phyloP scores from a whole-genome alignment of 1,140 invertebrate genomes.

The Papilio polyxenes region DNA sequence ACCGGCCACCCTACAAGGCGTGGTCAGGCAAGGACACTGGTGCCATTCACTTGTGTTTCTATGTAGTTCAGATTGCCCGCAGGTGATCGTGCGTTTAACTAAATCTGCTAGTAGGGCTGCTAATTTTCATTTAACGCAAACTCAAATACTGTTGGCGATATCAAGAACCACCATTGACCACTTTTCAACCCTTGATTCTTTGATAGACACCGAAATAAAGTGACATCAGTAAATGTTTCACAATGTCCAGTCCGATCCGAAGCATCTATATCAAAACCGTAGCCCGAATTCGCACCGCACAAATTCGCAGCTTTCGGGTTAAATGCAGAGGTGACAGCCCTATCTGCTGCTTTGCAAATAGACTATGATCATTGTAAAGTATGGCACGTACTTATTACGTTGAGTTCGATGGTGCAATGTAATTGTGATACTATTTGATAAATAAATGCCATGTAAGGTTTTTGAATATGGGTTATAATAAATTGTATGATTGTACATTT shows the following conservation, averaged over 20 bases:
- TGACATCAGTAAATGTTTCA: no score
- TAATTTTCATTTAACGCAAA: background rate
- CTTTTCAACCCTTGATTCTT: background rate
- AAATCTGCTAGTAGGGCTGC: background rate
- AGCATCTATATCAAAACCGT: no score
- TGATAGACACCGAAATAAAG: no score
- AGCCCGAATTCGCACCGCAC: no score
- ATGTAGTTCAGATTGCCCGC: constrained; percentile 35
- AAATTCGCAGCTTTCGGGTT: no score
- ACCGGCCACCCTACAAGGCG: constrained; percentile 49
- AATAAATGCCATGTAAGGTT: background rate
- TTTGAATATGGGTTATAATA: background rate
- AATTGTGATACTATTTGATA: background rate
- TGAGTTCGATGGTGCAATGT: background rate
- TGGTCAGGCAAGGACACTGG: constrained; percentile 49
- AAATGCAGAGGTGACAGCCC: no score
- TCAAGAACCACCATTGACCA: background rate
- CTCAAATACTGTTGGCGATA: background rate
- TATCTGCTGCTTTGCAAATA: background rate
- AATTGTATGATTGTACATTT: background rate
- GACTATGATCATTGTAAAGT: background rate
- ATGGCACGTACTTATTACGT: background rate
- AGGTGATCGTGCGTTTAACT: constrained; percentile 11
- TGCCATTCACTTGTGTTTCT: constrained; percentile 49
- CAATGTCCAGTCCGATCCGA: background rate